A percentile compares a stretch with the other conserved stretches of the same genome.
Evolutionary conservation across 1,140 invertebrate genomes (phyloP).

Genomic region (Drosophila ogumai): DNA sequence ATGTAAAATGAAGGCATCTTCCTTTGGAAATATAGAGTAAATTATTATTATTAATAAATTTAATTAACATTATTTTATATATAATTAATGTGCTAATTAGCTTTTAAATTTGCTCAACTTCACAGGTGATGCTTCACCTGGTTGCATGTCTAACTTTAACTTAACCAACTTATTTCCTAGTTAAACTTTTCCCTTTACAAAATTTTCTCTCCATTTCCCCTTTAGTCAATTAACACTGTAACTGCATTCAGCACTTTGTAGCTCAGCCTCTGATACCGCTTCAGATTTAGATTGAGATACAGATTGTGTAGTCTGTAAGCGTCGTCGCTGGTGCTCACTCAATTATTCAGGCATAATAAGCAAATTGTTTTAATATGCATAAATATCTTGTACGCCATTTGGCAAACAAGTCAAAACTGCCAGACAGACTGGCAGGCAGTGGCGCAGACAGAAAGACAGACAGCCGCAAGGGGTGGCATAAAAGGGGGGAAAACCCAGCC

Average conservation of each 20-base stretch:
- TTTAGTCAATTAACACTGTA: slow-evolving; percentile 4
- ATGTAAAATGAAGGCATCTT: too few species aligned
- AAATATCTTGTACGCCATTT: slow-evolving; percentile 83
- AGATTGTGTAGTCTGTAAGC: slow-evolving; percentile 30
- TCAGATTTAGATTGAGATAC: slow-evolving; percentile 49
- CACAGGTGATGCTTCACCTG: too few species aligned
- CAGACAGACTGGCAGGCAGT: slow-evolving; percentile 70
- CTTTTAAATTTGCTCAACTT: too few species aligned
- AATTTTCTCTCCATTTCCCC: not conserved
- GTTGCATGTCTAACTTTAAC: not conserved
- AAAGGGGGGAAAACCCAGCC: slow-evolving; percentile 5
- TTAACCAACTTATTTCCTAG: not conserved
- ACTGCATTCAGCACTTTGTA: slow-evolving; percentile 19
- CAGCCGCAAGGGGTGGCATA: not conserved
- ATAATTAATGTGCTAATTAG: not conserved
- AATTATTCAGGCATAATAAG: slow-evolving; percentile 84
- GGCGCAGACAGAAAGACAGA: slow-evolving; percentile 10
- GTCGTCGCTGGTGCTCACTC: slow-evolving; percentile 61
- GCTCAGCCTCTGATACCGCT: slow-evolving; percentile 8
- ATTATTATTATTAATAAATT: too few species aligned
- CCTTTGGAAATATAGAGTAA: too few species aligned
- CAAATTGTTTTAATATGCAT: slow-evolving; percentile 84
- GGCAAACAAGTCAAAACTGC: slow-evolving; percentile 82
- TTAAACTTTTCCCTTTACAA: too few species aligned
- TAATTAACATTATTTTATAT: not conserved